A percentile compares a stretch with the other conserved stretches of the same genome.
These are phyloP conservation scores for Catharus minimus DNA, from an alignment of 2,113 vertebrate genomes.

Conservation along the genomic window DNA sequence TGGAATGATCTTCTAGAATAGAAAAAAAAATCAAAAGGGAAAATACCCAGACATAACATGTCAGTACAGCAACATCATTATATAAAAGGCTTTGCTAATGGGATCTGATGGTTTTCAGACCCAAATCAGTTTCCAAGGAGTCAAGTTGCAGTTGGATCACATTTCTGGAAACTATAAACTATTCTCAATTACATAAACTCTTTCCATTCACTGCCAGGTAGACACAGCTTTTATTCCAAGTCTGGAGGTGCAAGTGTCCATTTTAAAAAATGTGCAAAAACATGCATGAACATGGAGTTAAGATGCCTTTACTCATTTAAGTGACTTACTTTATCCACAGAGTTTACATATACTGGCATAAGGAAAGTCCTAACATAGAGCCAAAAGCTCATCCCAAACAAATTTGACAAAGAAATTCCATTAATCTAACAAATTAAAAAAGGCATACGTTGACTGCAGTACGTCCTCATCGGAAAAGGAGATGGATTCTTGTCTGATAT, in stretches of 20 bases:
- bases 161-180: neutral
- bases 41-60: neutral
- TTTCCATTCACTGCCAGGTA: neutral
- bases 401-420: neutral
- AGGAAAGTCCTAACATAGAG: neutral
- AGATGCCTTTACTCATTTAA: neutral
- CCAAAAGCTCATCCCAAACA: neutral
- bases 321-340: rapidly evolving
- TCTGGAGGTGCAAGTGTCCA: neutral
- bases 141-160: neutral
- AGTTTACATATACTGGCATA: neutral
- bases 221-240: neutral
- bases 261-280: neutral
- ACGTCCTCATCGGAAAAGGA: constrained; percentile 57
- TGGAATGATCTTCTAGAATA: constrained; percentile 61
- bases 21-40: neutral
- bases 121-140: neutral
- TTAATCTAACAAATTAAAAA: neutral
- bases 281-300: neutral
- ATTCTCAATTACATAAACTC: neutral
- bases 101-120: neutral
- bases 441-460: constrained; percentile 64
- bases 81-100: neutral
- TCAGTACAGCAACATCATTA: neutral
- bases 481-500: constrained; percentile 12